phyloP scores from a whole-genome alignment of 2,797 vertebrate genomes.

The Enteromius treurensis region DNA sequence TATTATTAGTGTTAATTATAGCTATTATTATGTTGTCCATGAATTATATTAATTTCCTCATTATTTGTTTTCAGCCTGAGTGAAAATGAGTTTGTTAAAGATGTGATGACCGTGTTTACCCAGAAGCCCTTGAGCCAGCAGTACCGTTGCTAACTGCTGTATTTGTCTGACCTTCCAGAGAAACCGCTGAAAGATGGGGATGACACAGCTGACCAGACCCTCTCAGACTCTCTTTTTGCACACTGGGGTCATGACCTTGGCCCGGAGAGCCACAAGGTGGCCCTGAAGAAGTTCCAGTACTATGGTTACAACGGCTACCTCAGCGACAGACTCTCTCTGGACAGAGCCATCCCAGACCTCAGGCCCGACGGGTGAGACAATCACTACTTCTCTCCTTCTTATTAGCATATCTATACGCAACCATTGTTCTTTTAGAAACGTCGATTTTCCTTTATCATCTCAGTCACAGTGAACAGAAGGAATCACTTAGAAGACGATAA shows the following conservation, averaged over 20 bases:
- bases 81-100: not conserved
- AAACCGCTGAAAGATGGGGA: constrained; percentile 85
- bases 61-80: not conserved
- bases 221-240: constrained; percentile 92
- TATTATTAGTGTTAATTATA: not conserved
- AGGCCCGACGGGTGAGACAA: constrained; percentile 89
- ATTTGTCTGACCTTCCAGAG: constrained; percentile 72
- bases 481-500: not conserved
- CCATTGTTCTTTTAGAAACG: constrained; percentile 1
- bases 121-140: not conserved
- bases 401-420: not conserved
- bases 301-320: constrained; percentile 98
- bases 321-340: constrained; percentile 92
- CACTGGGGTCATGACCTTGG: constrained; percentile 95
- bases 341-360: constrained; percentile 90
- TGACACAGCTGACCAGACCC: constrained; percentile 76
- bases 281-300: constrained; percentile 96
- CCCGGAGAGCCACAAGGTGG: constrained; percentile 86
- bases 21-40: not conserved
- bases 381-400: not conserved
- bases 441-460: not conserved
- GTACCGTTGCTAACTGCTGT: not conserved
- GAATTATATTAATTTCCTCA: not conserved
- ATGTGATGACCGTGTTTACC: not conserved
- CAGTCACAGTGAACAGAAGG: not conserved